Percentiles rank a stretch among this genome's conserved stretches.
phyloP scores from a whole-genome alignment of 2,797 vertebrate species.

The Mus caroli region DNA sequence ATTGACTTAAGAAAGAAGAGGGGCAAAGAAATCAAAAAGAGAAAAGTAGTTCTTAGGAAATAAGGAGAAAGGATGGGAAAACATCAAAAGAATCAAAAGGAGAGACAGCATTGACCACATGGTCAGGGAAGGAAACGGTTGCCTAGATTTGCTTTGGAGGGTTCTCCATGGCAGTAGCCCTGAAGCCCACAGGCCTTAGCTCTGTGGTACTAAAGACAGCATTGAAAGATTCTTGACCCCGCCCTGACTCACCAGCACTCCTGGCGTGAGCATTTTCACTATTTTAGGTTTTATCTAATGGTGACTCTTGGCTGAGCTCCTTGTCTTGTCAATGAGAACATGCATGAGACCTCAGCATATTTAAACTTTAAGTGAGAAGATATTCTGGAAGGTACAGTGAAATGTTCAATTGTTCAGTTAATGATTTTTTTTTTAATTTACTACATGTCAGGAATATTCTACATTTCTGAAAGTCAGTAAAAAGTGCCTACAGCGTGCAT shows the following conservation, averaged over 20 bases:
- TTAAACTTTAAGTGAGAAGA: constrained; percentile 24
- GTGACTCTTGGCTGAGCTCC: background rate
- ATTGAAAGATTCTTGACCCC: background rate
- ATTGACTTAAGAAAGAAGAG: background rate
- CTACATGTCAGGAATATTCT: background rate
- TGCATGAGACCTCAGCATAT: background rate
- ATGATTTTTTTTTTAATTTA: background rate
- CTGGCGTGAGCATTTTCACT: background rate
- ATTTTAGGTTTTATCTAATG: background rate
- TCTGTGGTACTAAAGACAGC: background rate
- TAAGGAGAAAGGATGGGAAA: background rate
- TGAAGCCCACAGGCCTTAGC: background rate
- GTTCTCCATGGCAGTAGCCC: background rate
- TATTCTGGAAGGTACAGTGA: background rate
- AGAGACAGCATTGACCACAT: background rate
- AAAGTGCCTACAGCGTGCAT: background rate
- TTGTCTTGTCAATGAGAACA: background rate
- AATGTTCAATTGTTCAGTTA: background rate
- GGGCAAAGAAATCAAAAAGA: background rate
- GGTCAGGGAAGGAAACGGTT: background rate
- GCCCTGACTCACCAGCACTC: background rate
- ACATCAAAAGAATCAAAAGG: background rate
- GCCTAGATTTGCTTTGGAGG: background rate
- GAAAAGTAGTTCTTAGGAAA: background rate
- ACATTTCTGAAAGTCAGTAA: background rate